Evolutionary conservation across 2,888 invertebrate genomes (phyloP), one percentile per base, ranked within the genome.

Genomic region (Ormyrus rosae): DNA sequence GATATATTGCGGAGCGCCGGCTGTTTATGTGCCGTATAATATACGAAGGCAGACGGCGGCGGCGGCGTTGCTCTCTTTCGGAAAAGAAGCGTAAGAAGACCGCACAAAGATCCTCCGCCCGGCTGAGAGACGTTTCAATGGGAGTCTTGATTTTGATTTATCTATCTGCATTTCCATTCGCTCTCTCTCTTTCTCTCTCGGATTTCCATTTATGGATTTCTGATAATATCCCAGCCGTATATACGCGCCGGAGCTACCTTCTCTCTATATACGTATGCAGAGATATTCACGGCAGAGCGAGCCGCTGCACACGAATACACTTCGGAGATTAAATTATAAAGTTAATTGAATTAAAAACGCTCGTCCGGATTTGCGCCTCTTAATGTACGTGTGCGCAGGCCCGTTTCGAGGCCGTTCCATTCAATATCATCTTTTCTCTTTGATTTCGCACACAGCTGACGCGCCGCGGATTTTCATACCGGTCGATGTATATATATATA

Each of bases 91-190:
- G 51, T 13, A 60, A 74, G 69, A 67, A 61, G 64, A 67, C 71
- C 61, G 61, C 77, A 79, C 73, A 68, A 75, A 81, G 75, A 83
- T 72, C 63, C 60, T 34, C 63, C 13, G 19, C 61, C n/a, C 13
- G 50, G 69, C 9, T 10, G 19, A 19, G 19, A 73, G 83, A 83
- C 75, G 77, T 80, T 81, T 83, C 82, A 85, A 85, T 84, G 82
- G 84, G 69, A 82, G 80, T 81, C 83, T 84, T 83, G 84, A 84
- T 84, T 84, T 85, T 84, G 83, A 85, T 85, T 84, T 84, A 85
- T 85, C 82, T 80, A 81, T 80, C 81, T 74, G 79, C 83, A 83
- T 83, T 73, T 82, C 78, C 83, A 80, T 82, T 80, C 80, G 68
- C 48, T 10, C 63, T 81, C 80, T 78, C n/a, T 45, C n/a, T 53